These are phyloP conservation scores for Mobula birostris DNA, from an alignment of 2,113 vertebrate genomes.

Conservation along the genomic window DNA sequence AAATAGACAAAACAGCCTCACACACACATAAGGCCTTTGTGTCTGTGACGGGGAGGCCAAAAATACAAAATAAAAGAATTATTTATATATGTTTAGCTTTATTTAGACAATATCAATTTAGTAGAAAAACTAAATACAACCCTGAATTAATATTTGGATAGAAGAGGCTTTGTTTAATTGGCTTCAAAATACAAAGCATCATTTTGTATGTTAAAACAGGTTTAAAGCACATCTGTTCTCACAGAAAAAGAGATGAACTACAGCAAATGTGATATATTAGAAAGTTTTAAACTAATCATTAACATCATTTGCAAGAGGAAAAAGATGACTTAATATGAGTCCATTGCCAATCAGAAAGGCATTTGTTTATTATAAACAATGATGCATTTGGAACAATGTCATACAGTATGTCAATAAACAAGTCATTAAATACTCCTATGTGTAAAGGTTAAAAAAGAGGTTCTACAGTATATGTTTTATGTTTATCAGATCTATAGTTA, in stretches of 20 bases:
- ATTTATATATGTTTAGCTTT: neutral
- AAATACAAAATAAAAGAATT: neutral
- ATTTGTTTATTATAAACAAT: neutral
- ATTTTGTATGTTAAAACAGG: neutral
- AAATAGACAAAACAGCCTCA: neutral
- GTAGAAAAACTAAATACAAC: neutral
- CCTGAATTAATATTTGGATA: neutral
- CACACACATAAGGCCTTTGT: neutral
- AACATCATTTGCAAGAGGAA: neutral
- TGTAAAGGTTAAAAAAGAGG: neutral
- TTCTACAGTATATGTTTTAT: neutral
- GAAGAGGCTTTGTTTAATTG: neutral
- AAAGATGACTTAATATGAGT: neutral
- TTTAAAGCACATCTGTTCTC: neutral
- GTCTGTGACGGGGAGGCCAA: neutral
- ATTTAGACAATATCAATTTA: neutral
- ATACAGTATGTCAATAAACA: neutral
- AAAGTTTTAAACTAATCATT: neutral
- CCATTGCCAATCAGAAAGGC: neutral
- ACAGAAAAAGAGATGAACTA: neutral
- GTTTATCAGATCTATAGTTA: neutral
- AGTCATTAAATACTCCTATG: neutral
- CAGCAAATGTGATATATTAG: neutral
- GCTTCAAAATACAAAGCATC: neutral
- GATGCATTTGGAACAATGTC: neutral